Evolutionary conservation across 2,888 invertebrate genomes (phyloP).

Genomic region (Amiota minor): DNA sequence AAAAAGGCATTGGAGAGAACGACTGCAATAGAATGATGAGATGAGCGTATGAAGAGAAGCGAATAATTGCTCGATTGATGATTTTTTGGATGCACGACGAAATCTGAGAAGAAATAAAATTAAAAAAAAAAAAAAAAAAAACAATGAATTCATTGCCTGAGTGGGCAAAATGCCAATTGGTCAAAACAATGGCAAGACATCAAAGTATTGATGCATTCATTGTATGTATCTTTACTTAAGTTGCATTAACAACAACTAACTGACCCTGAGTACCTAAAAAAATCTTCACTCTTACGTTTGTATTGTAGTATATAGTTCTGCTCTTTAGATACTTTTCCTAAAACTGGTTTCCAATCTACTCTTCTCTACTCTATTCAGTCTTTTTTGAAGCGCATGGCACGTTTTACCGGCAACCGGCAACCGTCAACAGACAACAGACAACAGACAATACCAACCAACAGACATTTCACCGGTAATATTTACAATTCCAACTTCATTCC

Average conservation of each 20-base stretch:
- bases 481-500: slow-evolving; percentile 13
- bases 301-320: no score
- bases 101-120: background rate
- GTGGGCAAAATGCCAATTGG: slow-evolving; percentile 60
- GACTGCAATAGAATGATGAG: background rate
- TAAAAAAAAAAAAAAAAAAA: slow-evolving; percentile 4
- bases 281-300: no score
- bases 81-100: slow-evolving; percentile 6
- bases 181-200: background rate
- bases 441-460: no score
- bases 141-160: slow-evolving; percentile 53
- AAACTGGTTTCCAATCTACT: slow-evolving; percentile 11
- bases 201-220: background rate
- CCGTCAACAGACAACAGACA: background rate
- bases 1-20: background rate
- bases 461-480: no score
- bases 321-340: background rate
- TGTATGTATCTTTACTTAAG: background rate
- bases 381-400: background rate
- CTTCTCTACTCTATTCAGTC: background rate
- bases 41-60: background rate
- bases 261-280: slow-evolving; percentile 29
- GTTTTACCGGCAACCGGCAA: slow-evolving; percentile 11
- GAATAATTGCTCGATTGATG: slow-evolving; percentile 55
- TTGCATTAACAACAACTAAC: slow-evolving; percentile 24